Evolutionary conservation across 2,888 invertebrate species (phyloP).

Genomic region (Xanthia togata): DNA sequence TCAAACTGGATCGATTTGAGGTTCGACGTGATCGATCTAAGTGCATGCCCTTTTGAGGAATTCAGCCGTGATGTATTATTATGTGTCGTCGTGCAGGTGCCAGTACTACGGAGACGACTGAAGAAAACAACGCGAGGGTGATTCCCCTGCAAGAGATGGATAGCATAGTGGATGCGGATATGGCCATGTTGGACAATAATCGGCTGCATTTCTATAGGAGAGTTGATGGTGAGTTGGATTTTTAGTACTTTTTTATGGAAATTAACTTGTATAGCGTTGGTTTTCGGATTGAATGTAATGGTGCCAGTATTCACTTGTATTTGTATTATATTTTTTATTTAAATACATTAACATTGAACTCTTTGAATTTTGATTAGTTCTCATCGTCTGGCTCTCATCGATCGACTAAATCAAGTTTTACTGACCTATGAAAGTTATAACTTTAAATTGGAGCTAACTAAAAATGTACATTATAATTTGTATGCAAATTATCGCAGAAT

Average conservation of each 20-base stretch:
- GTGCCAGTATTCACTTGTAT: background rate
- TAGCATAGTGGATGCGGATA: constrained; percentile 87
- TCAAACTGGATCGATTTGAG: background rate
- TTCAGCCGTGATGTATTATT: too few relatives aligned
- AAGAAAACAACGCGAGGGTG: constrained; percentile 70
- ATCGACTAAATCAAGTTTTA: background rate
- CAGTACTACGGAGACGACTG: constrained; percentile 57
- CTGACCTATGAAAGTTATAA: constrained; percentile 8
- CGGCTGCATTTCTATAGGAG: constrained; percentile 86
- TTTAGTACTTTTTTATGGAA: too few relatives aligned
- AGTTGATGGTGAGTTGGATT: constrained; percentile 79
- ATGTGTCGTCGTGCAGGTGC: constrained; percentile 42
- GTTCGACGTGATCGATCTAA: background rate
- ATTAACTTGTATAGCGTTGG: too few relatives aligned
- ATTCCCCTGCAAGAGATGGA: constrained; percentile 88
- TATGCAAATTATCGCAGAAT: background rate
- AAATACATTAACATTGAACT: constrained; percentile 18
- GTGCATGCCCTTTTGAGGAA: background rate
- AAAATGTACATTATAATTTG: background rate
- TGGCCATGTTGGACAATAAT: constrained; percentile 86
- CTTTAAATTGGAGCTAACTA: background rate
- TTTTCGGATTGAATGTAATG: background rate
- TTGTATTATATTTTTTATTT: background rate
- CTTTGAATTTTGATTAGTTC: background rate
- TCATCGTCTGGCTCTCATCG: background rate